Evolutionary conservation across 1,140 invertebrate species (phyloP), one percentile per base, ranked within the genome.

Genomic region (Caenorhabditis brenneri): DNA sequence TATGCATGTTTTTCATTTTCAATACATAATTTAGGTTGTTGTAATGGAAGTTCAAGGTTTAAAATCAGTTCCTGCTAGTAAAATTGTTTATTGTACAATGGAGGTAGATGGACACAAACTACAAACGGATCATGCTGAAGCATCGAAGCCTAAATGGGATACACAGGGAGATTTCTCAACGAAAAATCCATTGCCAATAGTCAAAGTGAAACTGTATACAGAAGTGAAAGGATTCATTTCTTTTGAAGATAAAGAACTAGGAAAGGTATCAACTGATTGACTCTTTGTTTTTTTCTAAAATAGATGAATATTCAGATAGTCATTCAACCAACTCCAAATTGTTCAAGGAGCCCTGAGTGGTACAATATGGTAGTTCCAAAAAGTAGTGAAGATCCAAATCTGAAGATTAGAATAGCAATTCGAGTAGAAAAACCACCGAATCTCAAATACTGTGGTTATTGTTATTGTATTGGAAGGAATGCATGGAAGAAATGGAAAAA

Each of bases 401-500:
- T 99, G 65, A 94, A 95, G 87, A 99, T 99, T 86, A 98, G 98
- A 92, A 97, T 99, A 85, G 96, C 96, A 10, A 97, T 84, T 58
- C 83, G 83, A 84, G 97, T 99, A 94, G 98, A 99, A 90, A 99
- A 98, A 91, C 97, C 98, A 27, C 93, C 97, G 69, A 99, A 99
- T 91, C 96, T 99, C 95, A 99, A 99, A 91, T 97, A 99, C 91
- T 96, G 95, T 92, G 96, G 96, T 93, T 95, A 91, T 83, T 93
- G 98, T 29, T 98, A 96, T 92, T 96, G 95, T 9, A 93, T 96
- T 88, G 97, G 97, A 31, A 98, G 98, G 93, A 95, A 94, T 83
- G 96, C 98, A 0, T 99, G 97, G 97, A 97, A 98, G 91, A 99
- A 99, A 91, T 99, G 97, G 97, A 99, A 99, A 92, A 95, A 96